Percentiles rank a stretch among this genome's conserved stretches.
These are phyloP conservation scores for Calephelis virginiensis DNA, from an alignment of 1,140 invertebrate species.

Conservation along the genomic window DNA sequence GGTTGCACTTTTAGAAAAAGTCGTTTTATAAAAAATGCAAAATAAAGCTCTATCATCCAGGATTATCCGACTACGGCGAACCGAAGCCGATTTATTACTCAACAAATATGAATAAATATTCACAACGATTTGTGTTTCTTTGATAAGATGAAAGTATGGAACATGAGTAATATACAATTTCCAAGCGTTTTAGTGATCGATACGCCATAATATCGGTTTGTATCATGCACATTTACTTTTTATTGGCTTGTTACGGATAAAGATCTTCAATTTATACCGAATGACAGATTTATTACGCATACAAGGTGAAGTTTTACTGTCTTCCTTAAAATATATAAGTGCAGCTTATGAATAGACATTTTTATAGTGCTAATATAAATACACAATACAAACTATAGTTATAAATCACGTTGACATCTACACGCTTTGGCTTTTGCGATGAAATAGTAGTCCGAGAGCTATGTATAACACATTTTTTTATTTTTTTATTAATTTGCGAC, in stretches of 20 bases:
- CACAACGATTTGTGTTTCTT: too few relatives aligned
- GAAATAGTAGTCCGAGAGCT: too few relatives aligned
- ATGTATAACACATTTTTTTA: too few relatives aligned
- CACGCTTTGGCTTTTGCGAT: background rate
- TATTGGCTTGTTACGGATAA: conserved; percentile 55
- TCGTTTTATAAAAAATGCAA: too few relatives aligned
- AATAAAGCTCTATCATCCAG: too few relatives aligned
- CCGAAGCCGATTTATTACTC: too few relatives aligned
- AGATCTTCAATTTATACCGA: conserved; percentile 49
- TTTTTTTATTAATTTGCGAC: too few relatives aligned
- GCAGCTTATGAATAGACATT: conserved; percentile 11
- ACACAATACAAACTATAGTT: conserved; percentile 7
- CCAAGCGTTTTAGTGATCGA: background rate
- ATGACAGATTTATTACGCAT: conserved; percentile 65
- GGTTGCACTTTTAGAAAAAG: too few relatives aligned
- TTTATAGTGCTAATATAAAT: conserved; percentile 13
- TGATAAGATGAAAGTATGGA: too few relatives aligned
- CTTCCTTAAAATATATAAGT: conserved; percentile 46
- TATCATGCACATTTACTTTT: conserved; percentile 26
- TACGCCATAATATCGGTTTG: background rate
- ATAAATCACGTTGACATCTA: conserved; percentile 12
- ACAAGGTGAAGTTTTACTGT: conserved; percentile 52
- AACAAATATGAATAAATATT: too few relatives aligned
- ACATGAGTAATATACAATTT: too few relatives aligned
- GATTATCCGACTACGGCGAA: too few relatives aligned